Percentiles rank a stretch among this genome's conserved stretches.
Conservation (phyloP, 30 jellyfish, hydroid and myxozoan genomes). For the Turritopsis dohrnii region DNA sequence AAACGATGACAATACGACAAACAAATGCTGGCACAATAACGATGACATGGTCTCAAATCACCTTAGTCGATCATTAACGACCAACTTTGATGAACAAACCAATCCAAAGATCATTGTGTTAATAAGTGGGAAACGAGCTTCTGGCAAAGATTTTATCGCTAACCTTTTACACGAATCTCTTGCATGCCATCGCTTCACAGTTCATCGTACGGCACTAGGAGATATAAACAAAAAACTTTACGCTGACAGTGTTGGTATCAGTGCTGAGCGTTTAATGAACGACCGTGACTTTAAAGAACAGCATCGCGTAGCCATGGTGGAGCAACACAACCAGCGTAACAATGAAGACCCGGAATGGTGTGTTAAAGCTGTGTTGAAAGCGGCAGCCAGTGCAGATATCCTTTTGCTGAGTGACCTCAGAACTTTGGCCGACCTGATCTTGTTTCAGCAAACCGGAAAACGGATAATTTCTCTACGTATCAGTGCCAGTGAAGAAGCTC, state of each 20-base stretch:
- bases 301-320: constrained; percentile 7
- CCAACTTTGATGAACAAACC: background rate
- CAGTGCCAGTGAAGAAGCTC: constrained; percentile 8
- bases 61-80: background rate
- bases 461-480: background rate
- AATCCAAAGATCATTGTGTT: background rate
- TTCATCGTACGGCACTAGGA: constrained; percentile 21
- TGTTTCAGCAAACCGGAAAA: constrained; percentile 12
- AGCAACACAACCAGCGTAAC: constrained; percentile 2
- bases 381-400: background rate
- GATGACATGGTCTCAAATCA: background rate
- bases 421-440: background rate
- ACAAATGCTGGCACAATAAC: background rate
- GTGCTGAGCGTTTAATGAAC: background rate
- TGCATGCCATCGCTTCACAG: background rate
- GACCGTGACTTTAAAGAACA: constrained; percentile 19
- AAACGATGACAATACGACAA: too few relatives aligned
- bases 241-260: constrained; percentile 11
- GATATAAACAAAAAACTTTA: constrained; percentile 15
- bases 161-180: background rate
- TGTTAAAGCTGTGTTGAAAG: background rate
- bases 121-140: constrained; percentile 17
- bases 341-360: constrained; percentile 20
- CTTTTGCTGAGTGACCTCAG: constrained; percentile 10
- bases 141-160: constrained; percentile 13